A percentile compares a stretch with the other conserved stretches of the same genome.
phyloP scores from a whole-genome alignment of 2,888 invertebrate species.

The Eudasyphora cyanicolor region DNA sequence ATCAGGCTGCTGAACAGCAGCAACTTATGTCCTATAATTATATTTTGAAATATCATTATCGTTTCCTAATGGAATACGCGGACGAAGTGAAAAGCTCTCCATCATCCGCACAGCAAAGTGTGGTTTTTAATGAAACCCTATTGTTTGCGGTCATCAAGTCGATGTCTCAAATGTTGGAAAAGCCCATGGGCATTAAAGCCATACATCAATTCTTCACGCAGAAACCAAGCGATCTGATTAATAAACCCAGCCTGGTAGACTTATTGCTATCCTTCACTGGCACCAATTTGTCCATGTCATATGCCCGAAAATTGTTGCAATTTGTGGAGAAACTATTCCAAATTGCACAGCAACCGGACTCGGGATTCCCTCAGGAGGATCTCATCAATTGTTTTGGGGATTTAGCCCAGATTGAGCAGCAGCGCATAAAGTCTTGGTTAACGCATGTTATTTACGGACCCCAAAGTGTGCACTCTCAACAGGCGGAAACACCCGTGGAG shows the following conservation, averaged over 20 bases:
- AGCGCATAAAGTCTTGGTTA: slow-evolving; percentile 84
- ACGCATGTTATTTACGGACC: slow-evolving; percentile 85
- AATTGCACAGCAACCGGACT: slow-evolving; percentile 83
- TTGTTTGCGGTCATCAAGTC: slow-evolving; percentile 83
- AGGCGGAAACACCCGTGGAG: slow-evolving; percentile 65
- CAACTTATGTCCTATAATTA: slow-evolving; percentile 84
- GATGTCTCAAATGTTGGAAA: slow-evolving; percentile 92
- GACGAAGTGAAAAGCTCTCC: slow-evolving; percentile 72
- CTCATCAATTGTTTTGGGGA: slow-evolving; percentile 85
- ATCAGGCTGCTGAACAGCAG: slow-evolving; percentile 82
- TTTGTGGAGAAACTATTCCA: slow-evolving; percentile 89
- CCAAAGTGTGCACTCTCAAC: slow-evolving; percentile 67
- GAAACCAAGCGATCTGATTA: slow-evolving; percentile 80
- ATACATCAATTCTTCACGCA: slow-evolving; percentile 88
- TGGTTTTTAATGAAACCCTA: slow-evolving; percentile 75
- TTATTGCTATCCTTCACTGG: slow-evolving; percentile 90
- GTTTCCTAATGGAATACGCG: slow-evolving; percentile 84
- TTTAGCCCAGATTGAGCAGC: slow-evolving; percentile 84
- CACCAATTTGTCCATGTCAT: slow-evolving; percentile 85
- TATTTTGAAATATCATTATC: slow-evolving; percentile 85
- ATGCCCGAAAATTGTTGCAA: slow-evolving; percentile 89
- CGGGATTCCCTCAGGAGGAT: slow-evolving; percentile 84
- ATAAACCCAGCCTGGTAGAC: slow-evolving; percentile 87
- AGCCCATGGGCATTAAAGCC: slow-evolving; percentile 89
- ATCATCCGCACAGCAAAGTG: slow-evolving; percentile 62